Evolutionary conservation across 2,888 invertebrate species (phyloP).

Genomic region (Amiota minor): DNA sequence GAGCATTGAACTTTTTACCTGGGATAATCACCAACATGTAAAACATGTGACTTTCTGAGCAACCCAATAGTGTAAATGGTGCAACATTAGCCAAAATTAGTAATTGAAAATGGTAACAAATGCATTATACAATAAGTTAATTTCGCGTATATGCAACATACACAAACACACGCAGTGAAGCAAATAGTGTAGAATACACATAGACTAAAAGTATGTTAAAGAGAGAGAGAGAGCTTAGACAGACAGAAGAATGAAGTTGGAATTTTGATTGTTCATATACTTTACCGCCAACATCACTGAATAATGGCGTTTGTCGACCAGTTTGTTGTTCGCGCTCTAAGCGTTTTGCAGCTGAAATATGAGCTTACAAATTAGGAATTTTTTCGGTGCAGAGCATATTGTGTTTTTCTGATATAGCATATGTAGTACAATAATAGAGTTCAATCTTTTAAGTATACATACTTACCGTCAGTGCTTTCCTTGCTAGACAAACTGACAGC

Average conservation of each 20-base stretch:
- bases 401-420: neutral
- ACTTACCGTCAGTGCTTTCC: conserved; percentile 75
- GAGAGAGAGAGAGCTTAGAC: neutral
- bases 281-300: conserved; percentile 71
- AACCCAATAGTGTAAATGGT: neutral
- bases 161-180: conserved; percentile 13
- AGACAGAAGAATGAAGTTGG: conserved; percentile 1
- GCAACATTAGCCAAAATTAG: neutral
- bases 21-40: too few relatives aligned
- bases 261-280: conserved; percentile 53
- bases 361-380: conserved; percentile 6
- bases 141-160: neutral
- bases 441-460: neutral
- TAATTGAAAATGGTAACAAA: conserved; percentile 3
- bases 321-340: conserved; percentile 57
- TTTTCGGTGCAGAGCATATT: neutral
- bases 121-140: neutral
- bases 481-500: conserved; percentile 74
- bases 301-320: conserved; percentile 61
- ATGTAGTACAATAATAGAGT: neutral
- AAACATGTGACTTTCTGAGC: neutral
- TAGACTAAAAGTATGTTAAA: neutral
- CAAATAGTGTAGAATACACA: conserved; percentile 7
- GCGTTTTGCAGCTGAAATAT: conserved; percentile 59
- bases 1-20: too few relatives aligned